These are phyloP conservation scores for Acrossocheilus fasciatus DNA, from an alignment of 2,797 vertebrate species.

Conservation along the genomic window DNA sequence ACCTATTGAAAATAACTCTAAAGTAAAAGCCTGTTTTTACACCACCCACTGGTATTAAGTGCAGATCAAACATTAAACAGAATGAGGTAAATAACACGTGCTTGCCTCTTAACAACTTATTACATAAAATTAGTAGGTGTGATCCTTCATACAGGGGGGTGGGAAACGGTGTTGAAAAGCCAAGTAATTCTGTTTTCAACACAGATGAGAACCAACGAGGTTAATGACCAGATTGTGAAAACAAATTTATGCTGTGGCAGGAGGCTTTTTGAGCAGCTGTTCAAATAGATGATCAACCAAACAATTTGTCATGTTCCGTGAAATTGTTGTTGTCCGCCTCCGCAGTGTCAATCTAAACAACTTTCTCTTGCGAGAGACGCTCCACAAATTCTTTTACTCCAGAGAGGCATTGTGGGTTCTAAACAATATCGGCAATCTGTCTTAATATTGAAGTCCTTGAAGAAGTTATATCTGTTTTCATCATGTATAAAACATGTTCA, in stretches of 20 bases:
- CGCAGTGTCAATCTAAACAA: constrained; percentile 47
- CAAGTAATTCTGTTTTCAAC: constrained; percentile 51
- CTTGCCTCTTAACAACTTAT: constrained; percentile 28
- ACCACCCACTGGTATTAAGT: constrained; percentile 29
- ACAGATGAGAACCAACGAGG: constrained; percentile 48
- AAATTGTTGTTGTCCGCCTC: constrained; percentile 52
- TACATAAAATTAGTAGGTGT: constrained; percentile 46
- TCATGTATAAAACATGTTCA: not conserved
- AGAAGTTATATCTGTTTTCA: constrained; percentile 7
- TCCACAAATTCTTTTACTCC: constrained; percentile 12
- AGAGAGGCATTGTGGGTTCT: constrained; percentile 18
- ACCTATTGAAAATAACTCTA: not conserved
- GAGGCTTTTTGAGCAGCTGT: constrained; percentile 58
- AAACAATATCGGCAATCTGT: constrained; percentile 43
- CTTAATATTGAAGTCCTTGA: constrained; percentile 45
- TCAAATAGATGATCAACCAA: constrained; percentile 57
- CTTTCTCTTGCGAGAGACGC: constrained; percentile 40
- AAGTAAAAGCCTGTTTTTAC: constrained; percentile 23
- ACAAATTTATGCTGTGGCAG: constrained; percentile 53
- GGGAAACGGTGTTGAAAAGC: constrained; percentile 18
- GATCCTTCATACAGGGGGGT: not conserved
- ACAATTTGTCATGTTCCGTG: constrained; percentile 57
- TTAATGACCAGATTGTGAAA: constrained; percentile 59
- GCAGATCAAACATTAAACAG: constrained; percentile 23
- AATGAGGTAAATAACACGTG: constrained; percentile 30